Conservation (phyloP, 1,140 invertebrate genomes). For the Lucilia sericata region DNA sequence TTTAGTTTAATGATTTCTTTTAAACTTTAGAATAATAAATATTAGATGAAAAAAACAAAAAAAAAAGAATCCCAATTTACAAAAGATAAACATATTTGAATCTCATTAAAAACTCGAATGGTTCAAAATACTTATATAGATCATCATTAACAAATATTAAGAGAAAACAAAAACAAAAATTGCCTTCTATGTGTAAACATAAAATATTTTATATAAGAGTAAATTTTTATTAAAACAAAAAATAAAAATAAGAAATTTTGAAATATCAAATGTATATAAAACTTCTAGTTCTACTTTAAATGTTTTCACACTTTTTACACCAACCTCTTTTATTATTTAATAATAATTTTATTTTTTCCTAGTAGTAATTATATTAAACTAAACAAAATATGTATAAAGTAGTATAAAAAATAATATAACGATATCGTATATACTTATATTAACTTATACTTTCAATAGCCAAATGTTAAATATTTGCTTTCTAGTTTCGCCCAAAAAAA, state of each 20-base stretch:
- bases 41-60: not conserved
- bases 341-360: no score
- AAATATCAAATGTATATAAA: slow-evolving; percentile 5
- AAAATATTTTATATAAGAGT: slow-evolving; percentile 44
- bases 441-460: no score
- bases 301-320: not conserved
- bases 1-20: slow-evolving; percentile 7
- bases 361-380: no score
- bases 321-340: no score
- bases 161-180: slow-evolving; percentile 21
- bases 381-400: no score
- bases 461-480: no score
- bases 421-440: no score
- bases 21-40: not conserved
- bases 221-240: not conserved
- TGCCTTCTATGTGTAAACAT: slow-evolving; percentile 44
- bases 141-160: not conserved
- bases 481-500: no score
- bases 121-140: not conserved
- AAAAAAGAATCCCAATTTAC: not conserved
- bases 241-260: slow-evolving; percentile 10
- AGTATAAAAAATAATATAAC: no score
- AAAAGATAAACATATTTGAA: not conserved
- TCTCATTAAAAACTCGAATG: slow-evolving; percentile 6
- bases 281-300: not conserved